Conservation (phyloP, 2,113 vertebrate species). For the Xiphophorus hellerii region DNA sequence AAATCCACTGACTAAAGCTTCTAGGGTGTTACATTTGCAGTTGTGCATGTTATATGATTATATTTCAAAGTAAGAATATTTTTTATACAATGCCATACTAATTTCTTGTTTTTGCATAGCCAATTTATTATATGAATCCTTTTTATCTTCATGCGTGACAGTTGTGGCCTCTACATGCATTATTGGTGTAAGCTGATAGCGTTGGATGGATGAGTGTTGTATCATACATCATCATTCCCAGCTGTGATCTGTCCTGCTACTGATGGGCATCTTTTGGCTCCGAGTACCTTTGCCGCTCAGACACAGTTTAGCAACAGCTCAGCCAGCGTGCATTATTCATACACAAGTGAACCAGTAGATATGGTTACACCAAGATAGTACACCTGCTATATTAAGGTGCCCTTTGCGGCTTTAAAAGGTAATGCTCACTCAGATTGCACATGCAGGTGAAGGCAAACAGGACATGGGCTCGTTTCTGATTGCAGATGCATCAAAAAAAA, state of each 20-base stretch:
- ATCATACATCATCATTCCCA: slow-evolving; percentile 34
- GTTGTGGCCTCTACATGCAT: neutral
- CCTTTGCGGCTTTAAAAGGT: slow-evolving; percentile 70
- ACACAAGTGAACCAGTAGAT: slow-evolving; percentile 79
- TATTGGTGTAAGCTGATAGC: neutral
- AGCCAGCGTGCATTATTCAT: slow-evolving; percentile 90
- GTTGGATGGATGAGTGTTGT: slow-evolving; percentile 13
- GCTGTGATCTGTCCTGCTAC: slow-evolving; percentile 24
- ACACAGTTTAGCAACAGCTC: slow-evolving; percentile 84
- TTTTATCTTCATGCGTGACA: neutral
- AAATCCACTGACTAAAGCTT: neutral
- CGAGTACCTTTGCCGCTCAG: slow-evolving; percentile 80
- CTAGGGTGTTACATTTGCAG: neutral
- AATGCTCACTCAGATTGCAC: slow-evolving; percentile 48
- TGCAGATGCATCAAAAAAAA: slow-evolving; percentile 3
- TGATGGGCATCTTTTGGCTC: slow-evolving; percentile 58
- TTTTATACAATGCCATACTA: neutral
- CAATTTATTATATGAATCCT: neutral
- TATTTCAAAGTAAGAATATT: too few species aligned
- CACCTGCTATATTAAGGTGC: slow-evolving; percentile 73
- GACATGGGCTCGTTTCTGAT: slow-evolving; percentile 42
- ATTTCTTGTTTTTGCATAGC: too few species aligned
- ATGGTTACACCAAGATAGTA: slow-evolving; percentile 85
- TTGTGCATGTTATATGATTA: neutral
- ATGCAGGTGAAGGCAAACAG: slow-evolving; percentile 48